phyloP scores from a whole-genome alignment of 2,797 vertebrate genomes.

The Scolopax bukidnonensis region DNA sequence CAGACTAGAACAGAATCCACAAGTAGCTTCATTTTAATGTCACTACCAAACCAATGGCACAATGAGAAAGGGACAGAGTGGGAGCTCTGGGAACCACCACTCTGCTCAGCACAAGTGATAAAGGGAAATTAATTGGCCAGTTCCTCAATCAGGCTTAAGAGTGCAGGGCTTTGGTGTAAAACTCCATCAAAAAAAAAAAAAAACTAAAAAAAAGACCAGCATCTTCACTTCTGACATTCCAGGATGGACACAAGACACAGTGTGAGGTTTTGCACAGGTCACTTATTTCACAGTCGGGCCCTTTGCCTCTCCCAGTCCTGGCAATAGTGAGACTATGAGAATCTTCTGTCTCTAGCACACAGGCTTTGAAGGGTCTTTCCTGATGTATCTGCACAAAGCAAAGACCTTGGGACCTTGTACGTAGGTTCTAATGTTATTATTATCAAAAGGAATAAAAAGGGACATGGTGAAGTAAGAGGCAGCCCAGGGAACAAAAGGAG shows the following conservation, averaged over 20 bases:
- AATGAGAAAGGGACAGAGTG: not conserved
- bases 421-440: constrained; percentile 24
- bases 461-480: constrained; percentile 27
- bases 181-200: not conserved
- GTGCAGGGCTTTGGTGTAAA: not conserved
- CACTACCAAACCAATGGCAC: not conserved
- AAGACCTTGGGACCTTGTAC: constrained; percentile 26
- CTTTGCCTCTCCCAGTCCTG: not conserved
- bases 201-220: not conserved
- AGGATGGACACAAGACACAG: not conserved
- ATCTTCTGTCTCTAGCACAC: not conserved
- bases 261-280: not conserved
- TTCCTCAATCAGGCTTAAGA: not conserved
- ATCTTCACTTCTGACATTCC: not conserved
- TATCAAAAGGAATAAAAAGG: constrained; percentile 60
- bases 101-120: not conserved
- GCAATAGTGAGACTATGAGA: not conserved
- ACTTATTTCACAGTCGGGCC: not conserved
- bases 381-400: constrained; percentile 31
- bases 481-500: constrained; percentile 52
- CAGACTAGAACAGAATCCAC: constrained; percentile 8
- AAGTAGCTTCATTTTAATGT: constrained; percentile 15
- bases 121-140: not conserved
- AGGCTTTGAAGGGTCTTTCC: constrained; percentile 55
- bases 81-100: not conserved